Percentiles rank a stretch among this genome's conserved stretches.
These are phyloP conservation scores for Clarias platycephalus DNA, from an alignment of 2,797 vertebrate genomes.

Conservation along the genomic window DNA sequence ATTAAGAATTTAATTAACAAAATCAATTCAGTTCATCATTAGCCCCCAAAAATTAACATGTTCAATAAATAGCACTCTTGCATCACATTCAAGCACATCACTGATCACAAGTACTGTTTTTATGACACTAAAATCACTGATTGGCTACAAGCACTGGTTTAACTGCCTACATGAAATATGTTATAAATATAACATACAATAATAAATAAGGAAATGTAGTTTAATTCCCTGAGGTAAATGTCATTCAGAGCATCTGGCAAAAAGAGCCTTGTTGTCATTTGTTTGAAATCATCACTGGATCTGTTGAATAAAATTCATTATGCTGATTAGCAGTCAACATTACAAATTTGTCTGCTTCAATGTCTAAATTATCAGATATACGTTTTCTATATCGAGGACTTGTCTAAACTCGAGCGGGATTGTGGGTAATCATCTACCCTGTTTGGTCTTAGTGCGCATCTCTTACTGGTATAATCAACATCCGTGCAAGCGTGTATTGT, in stretches of 20 bases:
- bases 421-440: no score
- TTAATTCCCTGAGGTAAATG: background rate
- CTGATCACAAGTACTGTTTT: no score
- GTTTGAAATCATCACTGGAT: background rate
- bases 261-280: background rate
- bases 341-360: background rate
- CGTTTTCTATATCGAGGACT: background rate
- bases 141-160: background rate
- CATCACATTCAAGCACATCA: no score
- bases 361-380: background rate
- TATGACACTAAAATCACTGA: background rate
- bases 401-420: background rate
- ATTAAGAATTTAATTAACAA: no score
- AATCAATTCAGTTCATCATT: no score
- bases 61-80: no score
- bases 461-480: no score
- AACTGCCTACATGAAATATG: background rate
- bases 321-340: background rate
- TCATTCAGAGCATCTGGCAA: background rate
- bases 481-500: no score
- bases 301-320: background rate
- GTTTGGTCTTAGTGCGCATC: no score
- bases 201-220: background rate
- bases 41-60: no score
- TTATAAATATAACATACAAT: background rate